Evolutionary conservation across 2,888 invertebrate species (phyloP), one percentile per base, ranked within the genome.

Genomic region (Trichopoda pennipes): DNA sequence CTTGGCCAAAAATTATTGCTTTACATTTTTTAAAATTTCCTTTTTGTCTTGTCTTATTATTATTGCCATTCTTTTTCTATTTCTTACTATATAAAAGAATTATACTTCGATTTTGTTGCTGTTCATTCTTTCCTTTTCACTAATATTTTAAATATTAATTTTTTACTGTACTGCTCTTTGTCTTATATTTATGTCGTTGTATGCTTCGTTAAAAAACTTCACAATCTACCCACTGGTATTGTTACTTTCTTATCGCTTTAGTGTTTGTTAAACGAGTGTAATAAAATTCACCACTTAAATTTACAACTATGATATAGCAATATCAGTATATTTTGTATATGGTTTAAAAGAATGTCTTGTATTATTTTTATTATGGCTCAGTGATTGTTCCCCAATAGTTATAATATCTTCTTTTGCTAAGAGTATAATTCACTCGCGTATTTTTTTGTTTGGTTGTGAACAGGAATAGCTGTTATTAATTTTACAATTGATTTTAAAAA

Each of bases 221-320:
- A 8, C 19, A 49, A 49, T 38, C 35, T 32, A 47, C 28, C 38
- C 66, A 55, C 35, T 55, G 7, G 16, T 66, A 12, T 60, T 77
- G 61, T 77, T 76, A 53, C 35, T 64, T 2, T 69, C 12, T 51
- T 64, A 14, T 9, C 9, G 38, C n/a, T 55, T 38, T 44, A 53
- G 44, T 42, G 21, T 44, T 17, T 53, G 28, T 63, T 28, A 53
- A 60, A 63, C 76, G 19, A 56, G 23, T 72, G 72, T 56, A 69
- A 80, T 80, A 77, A 73, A 76, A 73, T 69, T 79, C 72, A 35
- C 51, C 49, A 55, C 49, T 74, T 64, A 64, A 66, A 56, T 75
- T 56, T n/a, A n/a, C 7, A 49, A 64, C 47, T 64, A 53, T 44
- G 21, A 44, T 19, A 16, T 60, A 16, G 3, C n/a, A 49, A 47